Percentiles rank a stretch among this genome's conserved stretches.
phyloP scores from a whole-genome alignment of 2,113 vertebrate species.

The human region GRCh38 chr1:168214501-168215000 shows the following conservation, averaged over 20 bases:
- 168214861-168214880: not conserved
- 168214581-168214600: not conserved
- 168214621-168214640: not conserved
- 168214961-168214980: too few species aligned
- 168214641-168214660: not conserved
- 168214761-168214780: not conserved
- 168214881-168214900: too few species aligned
- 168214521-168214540: not conserved
- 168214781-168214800: not conserved
- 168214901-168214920: not conserved
- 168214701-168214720: not conserved
- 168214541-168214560: not conserved
- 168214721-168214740: not conserved
- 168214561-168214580: not conserved
- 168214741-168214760: not conserved
- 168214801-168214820: not conserved
- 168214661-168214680: not conserved
- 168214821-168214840: not conserved
- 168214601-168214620: not conserved
- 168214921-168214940: fast-evolving
- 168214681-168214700: not conserved
- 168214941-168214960: too few species aligned
- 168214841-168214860: not conserved
- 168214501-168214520: not conserved
- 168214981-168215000: too few species aligned